Evolutionary conservation across 2,113 vertebrate species (phyloP), one percentile per base, ranked within the genome.

Genomic region (Spheniscus mendiculus): DNA sequence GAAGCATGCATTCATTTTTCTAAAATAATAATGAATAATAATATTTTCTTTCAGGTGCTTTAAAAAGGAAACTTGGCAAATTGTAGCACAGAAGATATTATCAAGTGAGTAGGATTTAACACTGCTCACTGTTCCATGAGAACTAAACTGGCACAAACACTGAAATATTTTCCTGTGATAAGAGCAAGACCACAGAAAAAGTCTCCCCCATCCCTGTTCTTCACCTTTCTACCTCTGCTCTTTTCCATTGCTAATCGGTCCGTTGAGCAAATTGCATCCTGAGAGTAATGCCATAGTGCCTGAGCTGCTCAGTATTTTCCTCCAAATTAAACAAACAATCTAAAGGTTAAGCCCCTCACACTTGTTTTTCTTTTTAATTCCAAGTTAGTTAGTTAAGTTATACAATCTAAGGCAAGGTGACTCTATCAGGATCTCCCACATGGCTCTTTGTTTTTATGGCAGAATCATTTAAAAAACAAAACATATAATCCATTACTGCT

Each of bases 41-140:
- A 47, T 63, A 45, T 96, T 97, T 97, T 87, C 66, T 89, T 87
- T 87, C 72, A 85, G 49, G 15, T 65, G 34, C 61, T 92, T 94
- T 91, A 76, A 59, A 95, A 81, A 94, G 11, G 40, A 87, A 91
- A 96, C 20, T 74, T 97, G 71, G 73, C 45, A 97, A 89, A 73
- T 16, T 22, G 30, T n/a, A 79, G 42, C 58, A 92, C 32, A 42
- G 49, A 88, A 83, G 38, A 70, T 49, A 58, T 25, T 72, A 91
- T 83, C 34, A 65, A 77, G 40, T 89, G 42, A 76, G 9, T 70
- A 50, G 23, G 59, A 93, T 29, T 90, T 85, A 65, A 0, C 0
- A 2, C 21, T 92, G 40, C 40, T 91, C 70, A 58, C 29, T 94
- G 47, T 82, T 97, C 65, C 66, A 55, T 47, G 53, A 96, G 65